Conservation (phyloP, 1,140 invertebrate species). For the Whitmania pigra region DNA sequence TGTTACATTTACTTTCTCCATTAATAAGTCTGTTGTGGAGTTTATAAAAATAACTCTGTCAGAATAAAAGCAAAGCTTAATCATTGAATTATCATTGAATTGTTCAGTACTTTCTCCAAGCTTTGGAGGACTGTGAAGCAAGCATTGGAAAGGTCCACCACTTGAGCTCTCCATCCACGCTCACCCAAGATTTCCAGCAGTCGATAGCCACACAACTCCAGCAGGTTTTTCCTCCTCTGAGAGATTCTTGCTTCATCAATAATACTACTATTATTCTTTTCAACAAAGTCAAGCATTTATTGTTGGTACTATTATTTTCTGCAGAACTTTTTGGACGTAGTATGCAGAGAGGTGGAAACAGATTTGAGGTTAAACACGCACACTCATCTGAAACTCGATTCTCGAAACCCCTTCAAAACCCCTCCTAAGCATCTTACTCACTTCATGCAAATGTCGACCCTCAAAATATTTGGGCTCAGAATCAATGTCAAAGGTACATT, state of each 20-base stretch:
- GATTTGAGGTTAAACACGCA: slow-evolving; percentile 78
- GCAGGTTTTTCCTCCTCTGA: background rate
- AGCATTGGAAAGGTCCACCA: background rate
- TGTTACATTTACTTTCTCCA: background rate
- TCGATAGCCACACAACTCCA: background rate
- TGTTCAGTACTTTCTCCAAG: background rate
- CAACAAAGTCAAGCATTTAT: background rate
- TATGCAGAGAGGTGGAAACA: slow-evolving; percentile 76
- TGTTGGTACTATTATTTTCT: slow-evolving; percentile 26
- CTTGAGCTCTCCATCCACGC: too few relatives aligned
- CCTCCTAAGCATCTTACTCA: slow-evolving; percentile 34
- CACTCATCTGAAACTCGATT: slow-evolving; percentile 71
- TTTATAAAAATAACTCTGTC: background rate
- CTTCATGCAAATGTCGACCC: slow-evolving; percentile 47
- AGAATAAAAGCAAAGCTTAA: background rate
- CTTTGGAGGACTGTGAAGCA: background rate
- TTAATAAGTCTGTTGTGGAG: background rate
- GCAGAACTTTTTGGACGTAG: slow-evolving; percentile 52
- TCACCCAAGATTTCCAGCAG: background rate
- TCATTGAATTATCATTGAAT: background rate
- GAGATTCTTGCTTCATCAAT: background rate
- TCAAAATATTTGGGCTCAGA: slow-evolving; percentile 42
- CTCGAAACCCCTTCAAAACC: slow-evolving; percentile 58
- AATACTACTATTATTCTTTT: too few relatives aligned
- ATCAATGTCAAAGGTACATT: slow-evolving; percentile 43